phyloP scores from a whole-genome alignment of 1,140 invertebrate species.

The Eubasilissa regina region DNA sequence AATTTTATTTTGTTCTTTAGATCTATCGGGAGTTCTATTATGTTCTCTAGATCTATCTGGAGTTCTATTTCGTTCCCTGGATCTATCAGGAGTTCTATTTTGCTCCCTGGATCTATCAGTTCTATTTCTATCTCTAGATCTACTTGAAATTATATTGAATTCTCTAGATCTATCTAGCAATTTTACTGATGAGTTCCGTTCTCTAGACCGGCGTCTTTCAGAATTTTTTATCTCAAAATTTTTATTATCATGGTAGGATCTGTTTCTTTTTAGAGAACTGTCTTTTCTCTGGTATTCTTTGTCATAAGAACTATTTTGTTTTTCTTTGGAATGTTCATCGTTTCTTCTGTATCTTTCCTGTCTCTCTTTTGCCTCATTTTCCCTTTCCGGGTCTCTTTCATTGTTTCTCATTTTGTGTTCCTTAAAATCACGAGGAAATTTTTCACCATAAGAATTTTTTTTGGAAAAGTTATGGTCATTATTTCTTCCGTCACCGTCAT shows the following conservation, averaged over 20 bases:
- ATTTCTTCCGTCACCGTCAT: constrained; percentile 8
- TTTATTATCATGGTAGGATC: constrained; percentile 32
- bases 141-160: constrained; percentile 15
- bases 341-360: constrained; percentile 27
- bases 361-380: constrained; percentile 5
- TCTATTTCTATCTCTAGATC: constrained; percentile 23
- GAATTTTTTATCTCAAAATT: constrained; percentile 17
- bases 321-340: constrained; percentile 27
- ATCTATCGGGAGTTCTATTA: background rate
- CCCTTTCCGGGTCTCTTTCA: background rate
- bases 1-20: background rate
- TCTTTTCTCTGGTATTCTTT: constrained; percentile 1
- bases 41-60: constrained; percentile 20
- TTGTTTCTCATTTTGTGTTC: background rate
- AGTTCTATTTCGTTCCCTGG: background rate
- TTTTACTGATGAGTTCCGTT: constrained; percentile 10
- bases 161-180: background rate
- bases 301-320: background rate
- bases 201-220: constrained; percentile 17
- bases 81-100: constrained; percentile 5
- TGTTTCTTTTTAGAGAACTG: background rate
- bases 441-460: constrained; percentile 42
- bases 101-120: constrained; percentile 2
- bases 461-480: constrained; percentile 25
- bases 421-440: constrained; percentile 33